Percentiles rank a stretch among this genome's conserved stretches.
These are phyloP conservation scores for Stenopsyche tienmushanensis DNA, from an alignment of 1,140 invertebrate species.

Conservation along the genomic window DNA sequence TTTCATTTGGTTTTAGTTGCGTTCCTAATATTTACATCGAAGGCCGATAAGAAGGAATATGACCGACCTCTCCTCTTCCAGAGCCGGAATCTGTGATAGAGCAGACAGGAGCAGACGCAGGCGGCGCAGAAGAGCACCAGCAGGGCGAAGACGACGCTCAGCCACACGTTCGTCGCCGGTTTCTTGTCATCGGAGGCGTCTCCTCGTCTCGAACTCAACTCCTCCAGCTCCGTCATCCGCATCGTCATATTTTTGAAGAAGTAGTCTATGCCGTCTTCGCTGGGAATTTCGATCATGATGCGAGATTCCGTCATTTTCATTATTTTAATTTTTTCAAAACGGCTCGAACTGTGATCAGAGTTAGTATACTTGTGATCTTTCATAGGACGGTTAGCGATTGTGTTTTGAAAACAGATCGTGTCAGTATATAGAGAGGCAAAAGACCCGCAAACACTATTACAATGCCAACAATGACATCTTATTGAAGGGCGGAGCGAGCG, in stretches of 20 bases:
- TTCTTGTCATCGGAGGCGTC: slow-evolving; percentile 26
- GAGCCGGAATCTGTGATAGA: slow-evolving; percentile 66
- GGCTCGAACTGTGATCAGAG: too few relatives aligned
- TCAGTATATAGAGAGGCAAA: too few relatives aligned
- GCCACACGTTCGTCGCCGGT: slow-evolving; percentile 60
- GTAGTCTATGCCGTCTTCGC: slow-evolving; percentile 16
- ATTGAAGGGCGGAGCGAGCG: too few relatives aligned
- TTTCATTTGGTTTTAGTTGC: too few relatives aligned
- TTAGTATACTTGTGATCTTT: too few relatives aligned
- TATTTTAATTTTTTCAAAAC: too few relatives aligned
- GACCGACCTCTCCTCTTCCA: slow-evolving; percentile 65
- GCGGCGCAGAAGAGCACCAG: slow-evolving; percentile 62
- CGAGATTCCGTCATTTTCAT: slow-evolving; percentile 34
- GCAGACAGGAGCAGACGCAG: slow-evolving; percentile 62
- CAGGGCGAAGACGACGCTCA: slow-evolving; percentile 60
- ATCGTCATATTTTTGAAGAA: slow-evolving; percentile 48
- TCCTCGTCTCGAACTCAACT: slow-evolving; percentile 36
- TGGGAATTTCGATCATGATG: slow-evolving; percentile 35
- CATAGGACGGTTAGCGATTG: neutral
- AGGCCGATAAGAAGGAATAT: too few relatives aligned
- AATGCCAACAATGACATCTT: too few relatives aligned
- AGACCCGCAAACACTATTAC: too few relatives aligned
- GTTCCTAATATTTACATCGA: too few relatives aligned
- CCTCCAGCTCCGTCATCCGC: slow-evolving; percentile 47
- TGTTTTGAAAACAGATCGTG: too few relatives aligned